Percentiles rank a stretch among this genome's conserved stretches.
Evolutionary conservation across 2,113 vertebrate genomes (phyloP).

Genomic region (Gallinago jamesoni): DNA sequence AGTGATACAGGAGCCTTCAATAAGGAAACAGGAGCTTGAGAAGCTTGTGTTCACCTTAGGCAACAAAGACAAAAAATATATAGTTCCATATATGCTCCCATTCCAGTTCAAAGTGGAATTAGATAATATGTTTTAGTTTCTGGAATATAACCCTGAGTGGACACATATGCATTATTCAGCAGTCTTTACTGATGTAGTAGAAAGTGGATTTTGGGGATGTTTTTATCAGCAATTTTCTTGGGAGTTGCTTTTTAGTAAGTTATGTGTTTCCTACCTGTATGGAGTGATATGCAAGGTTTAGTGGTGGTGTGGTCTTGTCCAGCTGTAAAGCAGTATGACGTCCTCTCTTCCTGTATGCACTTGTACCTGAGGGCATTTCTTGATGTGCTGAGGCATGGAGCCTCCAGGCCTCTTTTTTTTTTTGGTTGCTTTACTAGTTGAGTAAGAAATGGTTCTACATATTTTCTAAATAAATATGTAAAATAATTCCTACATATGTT

Average conservation of each 20-base stretch:
- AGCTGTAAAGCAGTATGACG: not conserved
- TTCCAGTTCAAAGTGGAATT: not conserved
- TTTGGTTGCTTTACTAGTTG: not conserved
- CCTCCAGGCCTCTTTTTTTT: not conserved
- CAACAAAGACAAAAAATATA: not conserved
- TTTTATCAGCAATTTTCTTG: not conserved
- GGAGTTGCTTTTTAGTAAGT: not conserved
- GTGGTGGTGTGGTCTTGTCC: not conserved
- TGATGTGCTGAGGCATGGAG: not conserved
- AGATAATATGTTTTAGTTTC: not conserved
- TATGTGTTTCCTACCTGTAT: not conserved
- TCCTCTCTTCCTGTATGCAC: not conserved
- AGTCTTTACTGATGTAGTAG: not conserved
- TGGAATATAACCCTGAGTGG: not conserved
- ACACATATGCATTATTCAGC: not conserved
- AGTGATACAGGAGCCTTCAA: not conserved
- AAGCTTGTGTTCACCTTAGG: not conserved
- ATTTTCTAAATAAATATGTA: too few relatives aligned
- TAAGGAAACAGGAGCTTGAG: not conserved
- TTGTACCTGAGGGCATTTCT: not conserved
- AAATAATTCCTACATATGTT: not conserved
- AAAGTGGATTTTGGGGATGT: not conserved
- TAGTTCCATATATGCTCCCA: not conserved
- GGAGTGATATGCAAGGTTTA: not conserved
- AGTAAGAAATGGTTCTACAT: not conserved